Conservation (phyloP, 2,113 vertebrate species). For the Galemys pyrenaicus region DNA sequence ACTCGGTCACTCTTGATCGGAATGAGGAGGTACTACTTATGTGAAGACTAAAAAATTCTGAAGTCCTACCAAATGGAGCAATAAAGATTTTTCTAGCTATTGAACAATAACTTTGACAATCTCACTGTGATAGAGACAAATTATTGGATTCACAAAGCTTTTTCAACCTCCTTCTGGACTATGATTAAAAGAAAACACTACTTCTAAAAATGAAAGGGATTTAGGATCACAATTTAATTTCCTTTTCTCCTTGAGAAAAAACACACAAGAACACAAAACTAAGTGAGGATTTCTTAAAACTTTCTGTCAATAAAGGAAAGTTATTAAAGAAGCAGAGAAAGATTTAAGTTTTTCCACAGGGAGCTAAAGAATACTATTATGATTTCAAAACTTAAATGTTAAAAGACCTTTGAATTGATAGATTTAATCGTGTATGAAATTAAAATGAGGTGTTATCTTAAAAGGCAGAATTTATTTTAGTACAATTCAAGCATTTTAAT, state of each 20-base stretch:
- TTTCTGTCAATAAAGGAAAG: slow-evolving; percentile 62
- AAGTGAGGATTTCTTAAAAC: slow-evolving; percentile 63
- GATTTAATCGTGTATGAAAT: slow-evolving; percentile 78
- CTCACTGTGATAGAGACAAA: slow-evolving; percentile 5
- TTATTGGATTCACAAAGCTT: slow-evolving; percentile 39
- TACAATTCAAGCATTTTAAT: slow-evolving; percentile 75
- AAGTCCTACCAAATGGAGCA: background rate
- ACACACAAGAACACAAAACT: slow-evolving; percentile 56
- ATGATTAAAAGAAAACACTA: slow-evolving; percentile 57
- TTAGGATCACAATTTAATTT: slow-evolving; percentile 64
- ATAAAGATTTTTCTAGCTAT: background rate
- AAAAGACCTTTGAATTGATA: slow-evolving; percentile 75
- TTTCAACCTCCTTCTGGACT: slow-evolving; percentile 25
- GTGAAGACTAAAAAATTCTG: background rate
- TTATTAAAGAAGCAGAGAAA: slow-evolving; percentile 59
- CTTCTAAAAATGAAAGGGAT: slow-evolving; percentile 61
- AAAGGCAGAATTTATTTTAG: slow-evolving; percentile 80
- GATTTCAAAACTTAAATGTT: slow-evolving; percentile 64
- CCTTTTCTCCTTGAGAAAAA: slow-evolving; percentile 59
- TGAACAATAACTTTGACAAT: background rate
- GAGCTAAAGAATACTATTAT: slow-evolving; percentile 58
- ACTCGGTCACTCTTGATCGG: background rate
- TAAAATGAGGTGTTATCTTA: slow-evolving; percentile 78
- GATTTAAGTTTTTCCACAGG: slow-evolving; percentile 20
- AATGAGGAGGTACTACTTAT: background rate